Conservation (phyloP, 2,113 vertebrate species). For the Colistium nudipinnis region DNA sequence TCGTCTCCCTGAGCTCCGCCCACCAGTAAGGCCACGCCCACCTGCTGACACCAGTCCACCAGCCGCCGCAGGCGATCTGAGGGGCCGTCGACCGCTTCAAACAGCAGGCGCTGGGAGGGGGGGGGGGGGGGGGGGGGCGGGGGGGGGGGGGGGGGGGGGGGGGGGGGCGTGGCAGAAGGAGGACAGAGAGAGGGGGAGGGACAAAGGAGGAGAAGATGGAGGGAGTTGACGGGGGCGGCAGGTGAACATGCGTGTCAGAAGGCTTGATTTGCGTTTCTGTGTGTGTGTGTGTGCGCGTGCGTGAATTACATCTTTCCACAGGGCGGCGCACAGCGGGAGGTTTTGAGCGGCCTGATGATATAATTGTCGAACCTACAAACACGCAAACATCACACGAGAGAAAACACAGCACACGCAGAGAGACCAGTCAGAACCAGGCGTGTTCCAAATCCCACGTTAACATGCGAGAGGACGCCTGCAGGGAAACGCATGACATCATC, state of each 20-base stretch:
- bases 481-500: neutral
- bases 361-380: slow-evolving; percentile 87
- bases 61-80: slow-evolving; percentile 93
- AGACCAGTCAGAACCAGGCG: too few relatives aligned
- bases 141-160: neutral
- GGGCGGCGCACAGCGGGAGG: slow-evolving; percentile 93
- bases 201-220: neutral
- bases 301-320: slow-evolving; percentile 97
- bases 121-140: neutral
- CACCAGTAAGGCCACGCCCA: slow-evolving; percentile 87
- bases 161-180: neutral
- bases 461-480: too few relatives aligned
- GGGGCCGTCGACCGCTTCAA: slow-evolving; percentile 93
- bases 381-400: neutral
- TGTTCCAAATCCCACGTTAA: too few relatives aligned
- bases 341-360: slow-evolving; percentile 93
- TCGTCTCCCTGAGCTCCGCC: neutral
- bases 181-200: neutral
- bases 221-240: neutral
- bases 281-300: neutral
- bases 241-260: slow-evolving; percentile 50
- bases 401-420: too few relatives aligned
- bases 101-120: slow-evolving; percentile 92
- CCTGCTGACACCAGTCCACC: slow-evolving; percentile 93
- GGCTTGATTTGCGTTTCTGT: neutral